A percentile compares a stretch with the other conserved stretches of the same genome.
phyloP scores from a whole-genome alignment of 37 sponge, comb jelly and placozoan species.

The Dysidea cf. avara region DNA sequence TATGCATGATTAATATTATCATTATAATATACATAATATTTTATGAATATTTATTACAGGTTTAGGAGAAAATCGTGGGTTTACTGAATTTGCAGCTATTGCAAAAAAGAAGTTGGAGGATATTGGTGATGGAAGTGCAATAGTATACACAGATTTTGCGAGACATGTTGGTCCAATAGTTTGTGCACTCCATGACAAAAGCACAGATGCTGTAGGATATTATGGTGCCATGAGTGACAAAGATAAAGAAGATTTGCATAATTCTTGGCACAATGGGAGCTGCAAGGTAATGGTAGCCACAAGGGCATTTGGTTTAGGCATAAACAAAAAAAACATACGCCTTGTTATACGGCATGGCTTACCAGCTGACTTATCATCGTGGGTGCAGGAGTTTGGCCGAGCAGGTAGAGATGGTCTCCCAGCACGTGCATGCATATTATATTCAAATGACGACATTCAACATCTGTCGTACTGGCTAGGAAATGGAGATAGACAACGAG shows the following conservation, averaged over 20 bases:
- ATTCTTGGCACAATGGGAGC: background rate
- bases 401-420: background rate
- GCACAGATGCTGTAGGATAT: background rate
- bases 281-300: conserved; percentile 1
- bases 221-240: conserved; percentile 1
- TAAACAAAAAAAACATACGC: background rate
- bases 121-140: background rate
- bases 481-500: too few relatives aligned
- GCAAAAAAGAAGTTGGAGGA: too few relatives aligned
- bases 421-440: conserved; percentile 8
- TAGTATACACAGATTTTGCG: conserved; percentile 15
- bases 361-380: background rate
- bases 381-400: conserved; percentile 15
- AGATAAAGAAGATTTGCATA: background rate
- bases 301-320: conserved; percentile 3
- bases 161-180: conserved; percentile 9
- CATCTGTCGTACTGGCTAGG: too few relatives aligned
- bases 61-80: too few relatives aligned
- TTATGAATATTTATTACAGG: too few relatives aligned
- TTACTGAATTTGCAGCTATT: too few relatives aligned
- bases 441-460: background rate
- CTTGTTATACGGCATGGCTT: conserved; percentile 1
- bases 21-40: too few relatives aligned
- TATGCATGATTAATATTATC: too few relatives aligned
- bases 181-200: background rate